These are phyloP conservation scores for Petrocephalus microphthalmus DNA, from an alignment of 2,113 vertebrate genomes.

Conservation along the genomic window DNA sequence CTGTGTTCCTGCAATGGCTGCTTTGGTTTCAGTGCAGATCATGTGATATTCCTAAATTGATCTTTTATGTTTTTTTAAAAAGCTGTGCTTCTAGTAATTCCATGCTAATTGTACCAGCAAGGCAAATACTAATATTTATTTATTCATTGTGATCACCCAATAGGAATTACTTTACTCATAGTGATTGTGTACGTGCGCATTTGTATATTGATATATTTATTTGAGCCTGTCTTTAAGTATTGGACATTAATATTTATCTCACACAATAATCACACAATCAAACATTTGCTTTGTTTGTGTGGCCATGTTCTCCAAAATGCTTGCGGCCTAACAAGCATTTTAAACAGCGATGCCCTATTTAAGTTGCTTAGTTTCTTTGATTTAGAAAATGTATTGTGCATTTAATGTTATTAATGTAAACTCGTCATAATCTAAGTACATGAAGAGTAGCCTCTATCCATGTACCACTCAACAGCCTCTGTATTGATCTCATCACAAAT, in stretches of 20 bases:
- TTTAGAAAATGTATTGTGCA: not conserved
- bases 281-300: not conserved
- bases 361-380: not conserved
- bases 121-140: not conserved
- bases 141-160: not conserved
- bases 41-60: constrained; percentile 69
- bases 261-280: not conserved
- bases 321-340: not conserved
- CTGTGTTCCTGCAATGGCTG: constrained; percentile 80
- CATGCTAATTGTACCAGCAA: not conserved
- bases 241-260: not conserved
- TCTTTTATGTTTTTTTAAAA: constrained; percentile 73
- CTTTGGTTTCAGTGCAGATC: constrained; percentile 73
- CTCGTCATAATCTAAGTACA: not conserved
- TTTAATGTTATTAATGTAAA: not conserved
- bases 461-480: not conserved
- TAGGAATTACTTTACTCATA: not conserved
- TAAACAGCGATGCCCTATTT: not conserved
- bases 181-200: not conserved
- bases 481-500: not conserved
- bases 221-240: not conserved
- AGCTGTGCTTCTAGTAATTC: not conserved
- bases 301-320: not conserved
- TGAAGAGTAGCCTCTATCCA: not conserved
- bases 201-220: not conserved